These are phyloP conservation scores for Pardosa pseudoannulata DNA, from an alignment of 2,888 invertebrate species.

Conservation along the genomic window DNA sequence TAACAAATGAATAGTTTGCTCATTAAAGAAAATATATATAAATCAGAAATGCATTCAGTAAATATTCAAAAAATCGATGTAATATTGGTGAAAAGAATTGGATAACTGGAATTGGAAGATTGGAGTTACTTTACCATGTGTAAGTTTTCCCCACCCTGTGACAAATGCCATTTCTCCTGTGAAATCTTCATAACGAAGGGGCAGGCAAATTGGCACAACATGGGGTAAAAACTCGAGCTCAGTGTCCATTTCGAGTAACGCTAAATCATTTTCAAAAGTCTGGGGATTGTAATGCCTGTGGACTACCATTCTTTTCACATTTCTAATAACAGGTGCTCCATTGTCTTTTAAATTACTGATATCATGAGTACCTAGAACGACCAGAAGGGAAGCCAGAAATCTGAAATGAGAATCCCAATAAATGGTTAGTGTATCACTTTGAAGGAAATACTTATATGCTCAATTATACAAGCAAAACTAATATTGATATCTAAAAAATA, in stretches of 20 bases:
- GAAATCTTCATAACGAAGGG: slow-evolving; percentile 82
- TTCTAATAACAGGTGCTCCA: slow-evolving; percentile 86
- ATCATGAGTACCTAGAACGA: slow-evolving; percentile 93
- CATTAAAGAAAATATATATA: too few species aligned
- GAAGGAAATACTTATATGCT: too few species aligned
- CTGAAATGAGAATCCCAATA: slow-evolving; percentile 78
- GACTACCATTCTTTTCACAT: slow-evolving; percentile 90
- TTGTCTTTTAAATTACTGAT: slow-evolving; percentile 84
- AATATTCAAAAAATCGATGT: too few species aligned
- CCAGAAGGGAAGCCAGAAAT: slow-evolving; percentile 91
- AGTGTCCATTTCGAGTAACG: slow-evolving; percentile 89
- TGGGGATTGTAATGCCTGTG: slow-evolving; percentile 92
- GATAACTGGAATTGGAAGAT: too few species aligned
- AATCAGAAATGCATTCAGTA: too few species aligned
- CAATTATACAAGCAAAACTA: too few species aligned
- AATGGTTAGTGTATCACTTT: too few species aligned
- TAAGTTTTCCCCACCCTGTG: slow-evolving; percentile 94
- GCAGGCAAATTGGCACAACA: slow-evolving; percentile 95
- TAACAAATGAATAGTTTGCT: too few species aligned
- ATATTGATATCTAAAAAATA: too few species aligned
- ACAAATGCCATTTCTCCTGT: slow-evolving; percentile 92
- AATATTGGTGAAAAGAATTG: too few species aligned
- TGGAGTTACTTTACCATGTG: slow-evolving; percentile 81
- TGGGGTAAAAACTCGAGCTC: slow-evolving; percentile 90
- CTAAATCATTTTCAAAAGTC: slow-evolving; percentile 94